Conservation (phyloP, 2,113 vertebrate species). For the Pithys albifrons region DNA sequence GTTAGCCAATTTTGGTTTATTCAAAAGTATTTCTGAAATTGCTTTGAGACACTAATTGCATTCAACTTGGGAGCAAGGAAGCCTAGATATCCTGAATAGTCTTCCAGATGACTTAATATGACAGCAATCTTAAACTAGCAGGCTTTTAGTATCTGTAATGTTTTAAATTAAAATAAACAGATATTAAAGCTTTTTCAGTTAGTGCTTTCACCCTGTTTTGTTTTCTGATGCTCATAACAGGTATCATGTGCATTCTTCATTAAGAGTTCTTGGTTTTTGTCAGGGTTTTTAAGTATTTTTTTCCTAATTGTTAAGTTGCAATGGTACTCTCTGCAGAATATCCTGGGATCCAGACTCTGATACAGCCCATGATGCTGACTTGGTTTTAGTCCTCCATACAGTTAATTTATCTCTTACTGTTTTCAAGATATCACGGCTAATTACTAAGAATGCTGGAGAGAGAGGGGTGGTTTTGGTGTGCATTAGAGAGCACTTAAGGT, state of each 20-base stretch:
- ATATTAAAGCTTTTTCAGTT: not conserved
- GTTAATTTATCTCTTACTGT: slow-evolving; percentile 2
- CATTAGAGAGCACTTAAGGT: not conserved
- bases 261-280: not conserved
- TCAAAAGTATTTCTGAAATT: not conserved
- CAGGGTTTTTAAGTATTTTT: not conserved
- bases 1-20: not conserved
- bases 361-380: not conserved
- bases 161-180: not conserved
- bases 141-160: not conserved
- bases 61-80: not conserved
- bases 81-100: not conserved
- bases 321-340: not conserved
- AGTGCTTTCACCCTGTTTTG: not conserved
- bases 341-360: not conserved
- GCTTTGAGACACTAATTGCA: not conserved
- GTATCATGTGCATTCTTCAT: not conserved
- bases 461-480: not conserved
- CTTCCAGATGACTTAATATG: not conserved
- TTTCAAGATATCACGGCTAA: not conserved
- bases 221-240: not conserved
- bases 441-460: not conserved
- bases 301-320: not conserved
- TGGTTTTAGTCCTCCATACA: not conserved
- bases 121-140: not conserved